Conservation (phyloP, 2,113 vertebrate species). For the Tachysurus vachellii region DNA sequence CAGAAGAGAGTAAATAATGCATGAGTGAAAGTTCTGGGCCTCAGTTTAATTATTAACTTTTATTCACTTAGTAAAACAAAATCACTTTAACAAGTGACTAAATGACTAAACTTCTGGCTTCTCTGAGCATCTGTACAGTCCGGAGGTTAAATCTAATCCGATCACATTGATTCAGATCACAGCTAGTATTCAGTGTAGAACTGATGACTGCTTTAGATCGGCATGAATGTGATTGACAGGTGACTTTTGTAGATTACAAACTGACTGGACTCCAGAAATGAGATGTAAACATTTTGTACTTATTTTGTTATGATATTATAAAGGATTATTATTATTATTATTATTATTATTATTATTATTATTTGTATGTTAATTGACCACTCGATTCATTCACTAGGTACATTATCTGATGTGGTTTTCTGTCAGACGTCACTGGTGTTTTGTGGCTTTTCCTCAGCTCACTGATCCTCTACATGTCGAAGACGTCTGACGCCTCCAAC, state of each 20-base stretch:
- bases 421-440: neutral
- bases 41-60: slow-evolving; percentile 28
- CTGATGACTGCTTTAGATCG: neutral
- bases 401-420: too few relatives aligned
- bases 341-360: neutral
- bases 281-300: neutral
- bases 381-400: too few relatives aligned
- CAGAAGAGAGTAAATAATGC: neutral
- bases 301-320: neutral
- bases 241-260: neutral
- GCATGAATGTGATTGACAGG: neutral
- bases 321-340: too few relatives aligned
- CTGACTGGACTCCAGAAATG: neutral
- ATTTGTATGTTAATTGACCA: too few relatives aligned
- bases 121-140: neutral
- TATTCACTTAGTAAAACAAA: neutral
- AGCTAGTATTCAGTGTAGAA: neutral
- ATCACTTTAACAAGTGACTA: neutral
- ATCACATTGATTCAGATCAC: neutral
- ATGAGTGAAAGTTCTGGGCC: neutral
- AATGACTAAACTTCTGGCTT: neutral
- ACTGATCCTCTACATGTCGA: neutral
- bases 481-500: neutral
- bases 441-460: neutral
- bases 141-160: neutral